Base-by-base conservation (phyloP, 92 coral and sea anemone species). In the Porites divaricata region DNA sequence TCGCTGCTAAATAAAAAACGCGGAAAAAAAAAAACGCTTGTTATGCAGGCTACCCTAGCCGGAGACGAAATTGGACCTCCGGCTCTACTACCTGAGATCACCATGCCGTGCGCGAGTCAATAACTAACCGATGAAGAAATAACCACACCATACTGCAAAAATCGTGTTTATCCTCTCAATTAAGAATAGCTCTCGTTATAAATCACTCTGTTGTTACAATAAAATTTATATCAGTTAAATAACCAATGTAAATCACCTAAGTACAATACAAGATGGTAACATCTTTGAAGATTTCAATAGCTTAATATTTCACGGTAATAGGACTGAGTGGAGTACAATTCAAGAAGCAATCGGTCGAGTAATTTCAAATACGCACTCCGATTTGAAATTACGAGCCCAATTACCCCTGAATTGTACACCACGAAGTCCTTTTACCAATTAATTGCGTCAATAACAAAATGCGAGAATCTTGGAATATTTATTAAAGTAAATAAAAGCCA, bases 191-290 rank as follows among this genome's bases (percentile, higher is more conserved):
- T 70, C 68, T 80, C 22, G 67, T 35, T 68, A 80, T 80, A 80
- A 80, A 80, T 80, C 85, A 80, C 65, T 80, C 53, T 70, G 45
- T 57, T 17, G 22, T 80, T 63, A 54, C 75, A 80, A 80, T 80
- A 67, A 79, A 79, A 21, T 79, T 59, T 68, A 16, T 16, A 52
- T 16, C 71, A 63, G 49, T 79, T 80, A 80, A 80, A 80, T 80
- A 80, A 53, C 50, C 75, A 80, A 54, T 79, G 66, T 66, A 9
- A 69, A 75, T 75, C 79, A 75, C 52, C 25, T 80, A n/a, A 65
- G 59, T 62, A 58, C 17, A n/a, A 21, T 67, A 19, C 50, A 7
- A 16, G 73, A 76, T 26, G 3, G 25, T 69, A 57, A 69, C 41
- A 20, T 80, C 76, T 54, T 54, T 5, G 1, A 23, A 74, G 21